Conservation (phyloP, 2,797 vertebrate genomes). For the Channa striata region DNA sequence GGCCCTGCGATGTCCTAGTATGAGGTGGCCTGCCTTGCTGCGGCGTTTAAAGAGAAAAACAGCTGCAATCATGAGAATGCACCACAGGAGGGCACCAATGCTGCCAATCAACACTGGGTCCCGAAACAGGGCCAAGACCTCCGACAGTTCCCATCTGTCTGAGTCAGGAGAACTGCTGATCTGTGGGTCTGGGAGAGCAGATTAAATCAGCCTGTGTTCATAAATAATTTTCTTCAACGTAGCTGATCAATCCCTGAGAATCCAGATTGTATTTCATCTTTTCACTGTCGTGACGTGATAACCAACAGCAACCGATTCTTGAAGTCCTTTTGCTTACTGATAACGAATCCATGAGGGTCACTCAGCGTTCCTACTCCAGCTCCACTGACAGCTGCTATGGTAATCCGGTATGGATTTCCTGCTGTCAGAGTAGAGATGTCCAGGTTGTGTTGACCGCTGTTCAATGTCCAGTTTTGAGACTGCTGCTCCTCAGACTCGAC, state of each 20-base stretch:
- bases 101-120: slow-evolving; percentile 90
- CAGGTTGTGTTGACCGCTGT: slow-evolving; percentile 82
- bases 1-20: slow-evolving; percentile 59
- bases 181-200: slow-evolving; percentile 50
- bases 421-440: slow-evolving; percentile 77
- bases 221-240: not conserved
- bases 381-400: slow-evolving; percentile 90
- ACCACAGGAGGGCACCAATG: slow-evolving; percentile 87
- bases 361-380: slow-evolving; percentile 90
- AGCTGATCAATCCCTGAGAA: not conserved
- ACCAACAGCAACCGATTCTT: not conserved
- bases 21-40: slow-evolving; percentile 62
- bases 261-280: not conserved
- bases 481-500: slow-evolving; percentile 83
- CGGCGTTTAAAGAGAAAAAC: slow-evolving; percentile 87
- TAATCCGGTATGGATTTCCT: slow-evolving; percentile 86
- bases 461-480: slow-evolving; percentile 90
- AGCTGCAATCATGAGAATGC: slow-evolving; percentile 85
- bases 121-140: slow-evolving; percentile 78
- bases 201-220: not conserved
- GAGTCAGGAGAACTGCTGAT: not conserved
- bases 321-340: slow-evolving; percentile 81
- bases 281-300: not conserved
- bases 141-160: slow-evolving; percentile 39
- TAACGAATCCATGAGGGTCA: slow-evolving; percentile 82